Base-by-base conservation (phyloP, 1,140 invertebrate species). In the Eumaeus atala region DNA sequence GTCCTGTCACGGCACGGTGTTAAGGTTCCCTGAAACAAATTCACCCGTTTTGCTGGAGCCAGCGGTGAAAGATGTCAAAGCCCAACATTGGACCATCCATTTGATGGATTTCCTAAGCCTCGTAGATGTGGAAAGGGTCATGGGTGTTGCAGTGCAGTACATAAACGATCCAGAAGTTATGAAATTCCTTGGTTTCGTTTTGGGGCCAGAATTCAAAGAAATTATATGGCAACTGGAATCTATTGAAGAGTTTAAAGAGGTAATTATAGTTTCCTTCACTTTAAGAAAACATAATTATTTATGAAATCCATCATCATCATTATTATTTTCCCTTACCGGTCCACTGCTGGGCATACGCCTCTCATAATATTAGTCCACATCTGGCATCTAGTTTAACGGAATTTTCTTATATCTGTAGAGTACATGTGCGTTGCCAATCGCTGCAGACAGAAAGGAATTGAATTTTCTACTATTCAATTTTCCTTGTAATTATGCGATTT, bases 181-280 rank as follows among this genome's bases (percentile, higher is more conserved):
- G 33, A 60, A 52, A 33, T 75, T 74, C 56, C 5, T 67, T 3
- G 54, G 33, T 9, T 71, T 74, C 42, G 2, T 66, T 3, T 49
- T 60, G 1, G 69, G 67, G 52, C 42, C 60, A 0, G 35, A 65
- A n/a, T 63, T 72, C 33, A 62, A 58, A 33, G 47, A 70, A 47
- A 49, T 74, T 3, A 36, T 72, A 35, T 53, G 35, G 33, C 62
- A 71, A 17, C 54, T 71, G 37, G 64, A 69, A 51, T 57, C 52
- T 7, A 54, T 68, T 33, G 49, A 63, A 3, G 63, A 70, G 54
- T 73, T 70, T 60, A 64, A 64, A 40, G 63, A 67, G 64, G 64
- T 64, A 53, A 59, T 51, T 48, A 37, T 1, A n/a, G n/a, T n/a
- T n/a, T n/a, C n/a, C n/a, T n/a, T n/a, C n/a, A n/a, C n/a, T n/a